Conservation (phyloP, 2,113 vertebrate genomes). For the Ginglymostoma cirratum region DNA sequence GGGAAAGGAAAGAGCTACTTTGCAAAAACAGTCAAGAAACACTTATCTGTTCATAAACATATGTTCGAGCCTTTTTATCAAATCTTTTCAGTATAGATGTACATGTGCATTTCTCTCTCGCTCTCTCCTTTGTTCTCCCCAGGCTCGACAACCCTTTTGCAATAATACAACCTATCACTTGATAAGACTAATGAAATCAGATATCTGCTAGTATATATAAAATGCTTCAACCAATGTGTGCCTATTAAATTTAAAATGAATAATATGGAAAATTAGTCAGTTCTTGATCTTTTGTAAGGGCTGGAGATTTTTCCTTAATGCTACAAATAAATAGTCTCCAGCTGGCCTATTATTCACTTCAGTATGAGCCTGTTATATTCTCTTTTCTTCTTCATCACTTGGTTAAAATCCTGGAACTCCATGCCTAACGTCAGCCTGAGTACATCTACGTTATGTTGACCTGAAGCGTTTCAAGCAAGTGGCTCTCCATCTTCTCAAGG, state of each 20-base stretch:
- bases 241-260: background rate
- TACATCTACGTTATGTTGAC: too few species aligned
- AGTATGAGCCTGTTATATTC: background rate
- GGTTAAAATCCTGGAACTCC: too few species aligned
- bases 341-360: background rate
- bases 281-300: background rate
- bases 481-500: background rate
- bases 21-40: background rate
- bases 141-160: background rate
- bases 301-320: background rate
- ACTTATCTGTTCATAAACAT: background rate
- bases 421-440: too few species aligned
- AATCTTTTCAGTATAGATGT: background rate
- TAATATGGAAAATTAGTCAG: background rate
- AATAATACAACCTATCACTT: background rate
- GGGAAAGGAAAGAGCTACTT: background rate
- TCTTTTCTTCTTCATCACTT: too few species aligned
- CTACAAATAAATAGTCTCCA: background rate
- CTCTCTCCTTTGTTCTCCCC: background rate
- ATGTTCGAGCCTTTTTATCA: background rate
- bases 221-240: background rate
- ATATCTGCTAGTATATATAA: background rate
- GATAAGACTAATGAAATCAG: background rate
- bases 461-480: too few species aligned
- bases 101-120: too few species aligned